phyloP scores from a whole-genome alignment of 1,140 invertebrate species.

The Drosophila pandora region DNA sequence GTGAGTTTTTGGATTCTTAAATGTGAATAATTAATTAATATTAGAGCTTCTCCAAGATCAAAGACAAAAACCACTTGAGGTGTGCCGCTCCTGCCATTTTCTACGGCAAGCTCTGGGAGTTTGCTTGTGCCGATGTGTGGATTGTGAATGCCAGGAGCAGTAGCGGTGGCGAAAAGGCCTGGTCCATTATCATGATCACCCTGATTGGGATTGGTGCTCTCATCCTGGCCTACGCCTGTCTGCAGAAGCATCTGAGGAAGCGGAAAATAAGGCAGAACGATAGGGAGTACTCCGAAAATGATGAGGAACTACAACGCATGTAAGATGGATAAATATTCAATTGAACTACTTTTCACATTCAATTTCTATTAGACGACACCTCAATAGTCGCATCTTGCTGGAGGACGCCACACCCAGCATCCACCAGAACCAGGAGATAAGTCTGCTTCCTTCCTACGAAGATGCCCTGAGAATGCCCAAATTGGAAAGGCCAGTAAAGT shows the following conservation, averaged over 20 bases:
- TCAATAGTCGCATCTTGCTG: conserved; percentile 85
- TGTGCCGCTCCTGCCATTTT: conserved; percentile 87
- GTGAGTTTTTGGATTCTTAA: conserved; percentile 39
- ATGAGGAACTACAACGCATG: conserved; percentile 86
- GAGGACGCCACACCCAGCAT: conserved; percentile 85
- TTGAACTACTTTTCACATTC: conserved; percentile 13
- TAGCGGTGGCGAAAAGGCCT: conserved; percentile 85
- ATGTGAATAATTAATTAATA: neutral
- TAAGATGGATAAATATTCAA: conserved; percentile 77
- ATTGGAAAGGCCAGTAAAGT: conserved; percentile 85
- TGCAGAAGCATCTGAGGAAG: conserved; percentile 84
- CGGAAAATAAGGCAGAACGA: conserved; percentile 68
- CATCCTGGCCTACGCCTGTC: conserved; percentile 43
- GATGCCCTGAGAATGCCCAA: conserved; percentile 89
- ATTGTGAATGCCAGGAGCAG: conserved; percentile 80
- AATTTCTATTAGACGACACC: conserved; percentile 77
- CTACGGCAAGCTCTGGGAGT: conserved; percentile 87
- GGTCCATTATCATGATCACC: conserved; percentile 86
- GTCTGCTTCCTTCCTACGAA: conserved; percentile 88
- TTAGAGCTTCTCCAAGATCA: conserved; percentile 35
- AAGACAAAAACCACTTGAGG: conserved; percentile 78
- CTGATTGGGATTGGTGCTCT: conserved; percentile 43
- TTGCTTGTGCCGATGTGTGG: conserved; percentile 87
- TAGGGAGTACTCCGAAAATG: conserved; percentile 67
- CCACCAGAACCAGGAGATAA: conserved; percentile 86